Conservation (phyloP, 2,113 vertebrate genomes). For the Dolichotis patagonum region DNA sequence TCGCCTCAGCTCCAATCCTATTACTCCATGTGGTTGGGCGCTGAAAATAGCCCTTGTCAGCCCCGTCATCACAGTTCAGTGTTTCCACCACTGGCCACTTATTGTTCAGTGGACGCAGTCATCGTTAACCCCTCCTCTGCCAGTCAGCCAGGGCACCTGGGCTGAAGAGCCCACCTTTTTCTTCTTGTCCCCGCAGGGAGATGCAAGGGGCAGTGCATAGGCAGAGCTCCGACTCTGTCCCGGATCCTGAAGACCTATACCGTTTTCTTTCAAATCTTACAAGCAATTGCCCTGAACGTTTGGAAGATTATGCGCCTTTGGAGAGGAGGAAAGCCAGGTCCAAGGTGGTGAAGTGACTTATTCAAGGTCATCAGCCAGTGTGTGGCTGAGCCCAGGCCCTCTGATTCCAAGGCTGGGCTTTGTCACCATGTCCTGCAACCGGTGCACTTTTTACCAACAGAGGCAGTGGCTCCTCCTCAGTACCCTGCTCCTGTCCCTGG, state of each 20-base stretch:
- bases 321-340: neutral
- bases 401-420: neutral
- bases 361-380: slow-evolving; percentile 9
- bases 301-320: neutral
- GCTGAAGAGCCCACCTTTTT: neutral
- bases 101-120: slow-evolving; percentile 50
- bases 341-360: neutral
- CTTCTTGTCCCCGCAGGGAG: neutral
- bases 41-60: slow-evolving; percentile 78
- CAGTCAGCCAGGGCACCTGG: neutral
- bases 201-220: neutral
- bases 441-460: neutral
- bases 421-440: neutral
- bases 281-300: neutral
- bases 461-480: accelerated
- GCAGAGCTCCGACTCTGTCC: accelerated
- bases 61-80: slow-evolving; percentile 55
- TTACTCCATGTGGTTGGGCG: slow-evolving; percentile 73
- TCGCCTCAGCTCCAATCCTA: slow-evolving; percentile 77
- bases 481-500: neutral
- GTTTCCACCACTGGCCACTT: slow-evolving; percentile 54
- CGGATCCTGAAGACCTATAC: neutral
- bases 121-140: slow-evolving; percentile 67
- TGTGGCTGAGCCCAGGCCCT: neutral
- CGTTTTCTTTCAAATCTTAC: accelerated